Evolutionary conservation across 2,888 invertebrate species (phyloP), one percentile per base, ranked within the genome.

Genomic region (Andricus curvator): DNA sequence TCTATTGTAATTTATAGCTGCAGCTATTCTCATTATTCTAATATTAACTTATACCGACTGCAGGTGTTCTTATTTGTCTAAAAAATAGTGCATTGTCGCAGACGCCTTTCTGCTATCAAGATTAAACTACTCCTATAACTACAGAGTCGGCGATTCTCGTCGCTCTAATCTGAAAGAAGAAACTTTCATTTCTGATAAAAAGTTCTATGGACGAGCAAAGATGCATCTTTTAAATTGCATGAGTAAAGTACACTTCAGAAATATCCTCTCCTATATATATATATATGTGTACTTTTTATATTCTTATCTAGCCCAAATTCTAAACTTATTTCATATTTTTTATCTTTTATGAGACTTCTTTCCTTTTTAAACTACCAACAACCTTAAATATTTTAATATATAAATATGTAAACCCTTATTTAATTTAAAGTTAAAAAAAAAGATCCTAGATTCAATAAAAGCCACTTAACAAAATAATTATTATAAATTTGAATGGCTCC

Each of bases 51-150:
- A 56, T 74, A 56, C 20, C 44, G 17, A 62, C 62, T 74, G 74
- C 74, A 74, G 74, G 74, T 74, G 74, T 56, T 29, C 51, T 20
- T 74, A 33, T 33, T 74, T 74, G 33, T 33, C 56, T 37, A 74
- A 56, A 56, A 20, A 70, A 74, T 33, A 56, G 56, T 29, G 51
- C 56, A 74, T 56, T 74, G 74, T 74, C 51, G 56, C 29, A 74
- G 51, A 56, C 74, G 51, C 48, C 51, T 51, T 74, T 74, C 56
- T 56, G 33, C 74, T 74, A 74, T 74, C 74, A 33, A 74, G 74
- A 74, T 74, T 37, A 74, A 74, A 74, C 74, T 74, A 74, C 74
- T 74, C 74, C 56, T 56, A 74, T 74, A 74, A 74, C 74, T 74
- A 74, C 29, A 74, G n/a, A 74, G 56, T 74, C 56, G 33, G 74